Base-by-base conservation (phyloP, 2,113 vertebrate genomes). In the Setophaga petechia region DNA sequence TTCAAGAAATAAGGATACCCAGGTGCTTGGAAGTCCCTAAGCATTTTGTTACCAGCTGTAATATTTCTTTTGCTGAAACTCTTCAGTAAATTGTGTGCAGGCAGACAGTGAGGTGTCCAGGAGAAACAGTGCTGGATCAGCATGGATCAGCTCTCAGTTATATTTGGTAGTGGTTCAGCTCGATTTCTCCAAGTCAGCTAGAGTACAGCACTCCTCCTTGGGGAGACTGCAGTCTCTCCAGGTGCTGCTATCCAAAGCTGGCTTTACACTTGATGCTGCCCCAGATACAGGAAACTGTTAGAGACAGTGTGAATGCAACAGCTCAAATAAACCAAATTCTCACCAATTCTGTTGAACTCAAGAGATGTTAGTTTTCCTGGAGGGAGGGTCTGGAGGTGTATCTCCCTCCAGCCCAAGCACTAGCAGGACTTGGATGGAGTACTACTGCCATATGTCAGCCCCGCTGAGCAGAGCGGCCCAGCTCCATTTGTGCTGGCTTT, bases 151-250 rank as follows among this genome's bases (percentile, higher is more conserved):
- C 94, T 96, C 90, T 84, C 69, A 46, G 54, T 89, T 55, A 15
- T 72, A 23, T 89, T 74, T 89, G 73, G 74, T 94, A 88, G 83
- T 90, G 69, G 51, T 90, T 73, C 81, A 85, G 79, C 84, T 89
- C 33, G 7, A 67, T 92, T 97, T 81, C 71, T 86, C 79, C 51
- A 69, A 46, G 59, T 54, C 83, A 83, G 76, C 92, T 93, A 7
- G 39, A 73, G 57, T 33, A 33, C 44, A 87, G 49, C 49, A 51
- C 55, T 85, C 62, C 80, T 90, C 52, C 84, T 91, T 62, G 1
- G 10, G 57, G 74, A 90, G 61, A n/a, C 51, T 43, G 68, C 51
- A 31, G 41, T 84, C 66, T 66, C 75, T 39, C 28, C 54, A 61
- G 71, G 55, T 91, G 46, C 82, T 91, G 58, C 25, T 59, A 4